A percentile compares a stretch with the other conserved stretches of the same genome.
Conservation (phyloP, 2,113 vertebrate genomes). For the Laterallus jamaicensis region DNA sequence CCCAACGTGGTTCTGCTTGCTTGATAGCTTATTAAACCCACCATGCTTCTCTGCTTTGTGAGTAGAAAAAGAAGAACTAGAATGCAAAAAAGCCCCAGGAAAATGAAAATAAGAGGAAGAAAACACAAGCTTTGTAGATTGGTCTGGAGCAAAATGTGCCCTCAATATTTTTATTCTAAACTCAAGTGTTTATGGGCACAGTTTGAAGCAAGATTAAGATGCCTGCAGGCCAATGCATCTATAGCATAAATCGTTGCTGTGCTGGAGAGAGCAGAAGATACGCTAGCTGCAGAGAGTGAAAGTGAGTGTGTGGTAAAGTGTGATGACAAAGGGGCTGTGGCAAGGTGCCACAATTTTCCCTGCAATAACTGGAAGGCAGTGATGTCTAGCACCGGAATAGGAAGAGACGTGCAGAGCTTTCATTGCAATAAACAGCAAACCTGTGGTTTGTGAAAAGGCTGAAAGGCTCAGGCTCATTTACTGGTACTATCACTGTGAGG, state of each 20-base stretch:
- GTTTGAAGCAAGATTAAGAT: background rate
- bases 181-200: background rate
- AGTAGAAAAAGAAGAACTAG: background rate
- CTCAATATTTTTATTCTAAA: background rate
- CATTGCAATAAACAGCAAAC: slow-evolving; percentile 40
- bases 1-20: background rate
- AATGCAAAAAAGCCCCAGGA: background rate
- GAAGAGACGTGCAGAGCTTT: slow-evolving; percentile 3
- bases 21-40: background rate
- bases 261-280: background rate
- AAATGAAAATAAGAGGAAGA: background rate
- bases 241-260: background rate
- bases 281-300: background rate
- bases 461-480: slow-evolving; percentile 26
- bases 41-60: background rate
- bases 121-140: background rate
- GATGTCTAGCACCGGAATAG: slow-evolving; percentile 39
- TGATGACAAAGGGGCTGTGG: slow-evolving; percentile 29
- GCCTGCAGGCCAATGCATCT: background rate
- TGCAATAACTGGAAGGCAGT: slow-evolving; percentile 27
- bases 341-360: background rate
- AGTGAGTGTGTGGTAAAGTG: background rate
- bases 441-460: slow-evolving; percentile 54
- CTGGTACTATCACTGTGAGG: background rate
- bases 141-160: background rate